phyloP scores from a whole-genome alignment of 2,888 invertebrate species.

The Clanis bilineata region DNA sequence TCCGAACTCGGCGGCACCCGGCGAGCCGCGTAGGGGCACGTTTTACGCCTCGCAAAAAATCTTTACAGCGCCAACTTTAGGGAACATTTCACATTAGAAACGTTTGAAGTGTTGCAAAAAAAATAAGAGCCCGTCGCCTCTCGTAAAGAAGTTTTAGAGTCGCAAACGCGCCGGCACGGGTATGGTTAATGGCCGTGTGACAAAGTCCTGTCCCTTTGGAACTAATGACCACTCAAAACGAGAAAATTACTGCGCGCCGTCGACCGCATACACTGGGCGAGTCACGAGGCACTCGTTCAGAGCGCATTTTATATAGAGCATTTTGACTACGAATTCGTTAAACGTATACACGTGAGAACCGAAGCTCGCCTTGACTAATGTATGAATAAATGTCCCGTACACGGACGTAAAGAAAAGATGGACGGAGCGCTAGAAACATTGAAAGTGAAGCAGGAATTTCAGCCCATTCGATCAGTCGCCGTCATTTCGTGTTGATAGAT shows the following conservation, averaged over 20 bases:
- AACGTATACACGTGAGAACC: conserved; percentile 34
- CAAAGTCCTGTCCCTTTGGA: conserved; percentile 65
- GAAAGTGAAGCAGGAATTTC: too few species aligned
- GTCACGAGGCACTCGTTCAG: conserved; percentile 64
- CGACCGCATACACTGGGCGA: conserved; percentile 61
- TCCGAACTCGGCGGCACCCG: conserved; percentile 55
- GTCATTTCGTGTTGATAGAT: too few species aligned
- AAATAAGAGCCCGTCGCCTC: neutral
- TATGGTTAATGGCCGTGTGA: conserved; percentile 68
- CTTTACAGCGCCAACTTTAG: conserved; percentile 21
- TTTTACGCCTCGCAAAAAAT: conserved; percentile 48
- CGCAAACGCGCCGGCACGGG: conserved; percentile 40
- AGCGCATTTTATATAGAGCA: conserved; percentile 39
- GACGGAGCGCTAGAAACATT: too few species aligned
- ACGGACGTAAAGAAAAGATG: too few species aligned
- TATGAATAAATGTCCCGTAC: neutral
- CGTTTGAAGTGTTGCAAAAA: conserved; percentile 15
- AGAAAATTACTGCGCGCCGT: conserved; percentile 67
- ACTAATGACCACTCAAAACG: conserved; percentile 78
- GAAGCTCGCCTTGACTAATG: conserved; percentile 18
- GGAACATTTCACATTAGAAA: conserved; percentile 24
- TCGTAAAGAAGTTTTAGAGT: conserved; percentile 39
- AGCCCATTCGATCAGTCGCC: too few species aligned
- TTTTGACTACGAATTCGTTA: conserved; percentile 44
- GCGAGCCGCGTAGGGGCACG: conserved; percentile 48